A percentile compares a stretch with the other conserved stretches of the same genome.
Evolutionary conservation across 2,797 vertebrate species (phyloP).

Genomic region (Champsocephalus gunnari): DNA sequence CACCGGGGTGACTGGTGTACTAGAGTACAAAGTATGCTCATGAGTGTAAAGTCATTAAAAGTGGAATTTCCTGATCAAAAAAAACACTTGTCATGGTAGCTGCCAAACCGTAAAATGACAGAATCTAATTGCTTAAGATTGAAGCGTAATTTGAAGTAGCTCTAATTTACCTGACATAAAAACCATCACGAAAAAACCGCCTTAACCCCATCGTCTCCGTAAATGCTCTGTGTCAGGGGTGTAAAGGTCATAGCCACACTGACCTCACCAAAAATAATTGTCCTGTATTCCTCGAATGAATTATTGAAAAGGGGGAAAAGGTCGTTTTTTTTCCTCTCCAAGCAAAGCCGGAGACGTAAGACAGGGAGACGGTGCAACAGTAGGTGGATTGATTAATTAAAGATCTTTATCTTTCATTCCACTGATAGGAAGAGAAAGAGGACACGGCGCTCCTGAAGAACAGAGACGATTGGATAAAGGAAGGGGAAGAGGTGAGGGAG

Average conservation of each 20-base stretch:
- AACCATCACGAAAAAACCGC: not conserved
- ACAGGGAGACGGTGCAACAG: slow-evolving; percentile 58
- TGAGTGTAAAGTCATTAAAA: not conserved
- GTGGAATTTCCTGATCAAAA: slow-evolving; percentile 1
- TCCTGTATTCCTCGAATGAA: slow-evolving; percentile 59
- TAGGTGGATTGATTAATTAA: slow-evolving; percentile 85
- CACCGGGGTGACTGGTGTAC: not conserved
- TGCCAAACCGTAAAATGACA: not conserved
- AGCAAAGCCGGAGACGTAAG: slow-evolving; percentile 50
- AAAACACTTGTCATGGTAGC: not conserved
- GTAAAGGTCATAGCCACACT: slow-evolving; percentile 29
- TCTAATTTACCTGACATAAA: slow-evolving; percentile 11
- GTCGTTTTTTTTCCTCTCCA: slow-evolving; percentile 21
- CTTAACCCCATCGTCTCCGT: slow-evolving; percentile 1
- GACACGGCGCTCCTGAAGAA: slow-evolving; percentile 37
- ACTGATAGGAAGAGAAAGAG: slow-evolving; percentile 63
- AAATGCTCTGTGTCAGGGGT: slow-evolving; percentile 21
- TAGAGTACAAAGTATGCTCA: not conserved
- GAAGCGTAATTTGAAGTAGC: not conserved
- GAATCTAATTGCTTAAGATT: not conserved
- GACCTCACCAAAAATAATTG: slow-evolving; percentile 49
- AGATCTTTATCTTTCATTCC: slow-evolving; percentile 83
- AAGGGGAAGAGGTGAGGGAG: slow-evolving; percentile 29
- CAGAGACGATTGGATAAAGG: slow-evolving; percentile 42
- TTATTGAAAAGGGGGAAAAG: slow-evolving; percentile 67